Conservation (phyloP, 2,888 invertebrate species). For the Sussaba pulchella region DNA sequence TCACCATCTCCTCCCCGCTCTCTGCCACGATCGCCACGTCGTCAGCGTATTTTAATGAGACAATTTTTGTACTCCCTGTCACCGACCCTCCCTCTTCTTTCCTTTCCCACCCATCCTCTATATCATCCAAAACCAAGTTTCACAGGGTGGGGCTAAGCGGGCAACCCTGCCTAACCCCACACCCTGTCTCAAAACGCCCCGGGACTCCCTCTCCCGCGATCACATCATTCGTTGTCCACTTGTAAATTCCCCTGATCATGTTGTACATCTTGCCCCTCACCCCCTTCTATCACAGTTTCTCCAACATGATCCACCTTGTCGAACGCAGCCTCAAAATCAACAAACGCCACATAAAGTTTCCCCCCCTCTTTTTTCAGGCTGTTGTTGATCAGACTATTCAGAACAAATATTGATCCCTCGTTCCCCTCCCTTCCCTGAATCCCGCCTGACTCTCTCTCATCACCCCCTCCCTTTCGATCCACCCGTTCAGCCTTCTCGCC, state of each 20-base stretch:
- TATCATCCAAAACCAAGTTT: constrained; percentile 34
- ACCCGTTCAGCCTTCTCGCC: no score
- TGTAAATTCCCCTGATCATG: constrained; percentile 37
- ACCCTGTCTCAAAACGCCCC: background rate
- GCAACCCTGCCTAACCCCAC: constrained; percentile 14
- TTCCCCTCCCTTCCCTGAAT: no score
- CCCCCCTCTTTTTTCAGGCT: no score
- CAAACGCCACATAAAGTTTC: no score
- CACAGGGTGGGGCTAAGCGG: constrained; percentile 44
- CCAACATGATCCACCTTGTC: no score
- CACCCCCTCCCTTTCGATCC: no score
- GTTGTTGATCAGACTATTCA: constrained; percentile 48
- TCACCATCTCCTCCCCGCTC: background rate
- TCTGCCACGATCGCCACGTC: constrained; percentile 51
- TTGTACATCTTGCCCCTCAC: constrained; percentile 11
- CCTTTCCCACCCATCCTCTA: constrained; percentile 32
- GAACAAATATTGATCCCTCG: constrained; percentile 52
- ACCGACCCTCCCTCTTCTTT: constrained; percentile 33
- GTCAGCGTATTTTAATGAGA: constrained; percentile 52
- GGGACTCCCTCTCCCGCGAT: background rate
- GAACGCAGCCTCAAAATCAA: no score
- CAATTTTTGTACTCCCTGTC: constrained; percentile 32
- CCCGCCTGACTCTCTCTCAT: no score
- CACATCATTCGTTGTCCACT: constrained; percentile 41
- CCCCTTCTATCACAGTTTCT: constrained; percentile 13